Evolutionary conservation across 2,888 invertebrate genomes (phyloP).

Genomic region (Ctenicera cuprea): DNA sequence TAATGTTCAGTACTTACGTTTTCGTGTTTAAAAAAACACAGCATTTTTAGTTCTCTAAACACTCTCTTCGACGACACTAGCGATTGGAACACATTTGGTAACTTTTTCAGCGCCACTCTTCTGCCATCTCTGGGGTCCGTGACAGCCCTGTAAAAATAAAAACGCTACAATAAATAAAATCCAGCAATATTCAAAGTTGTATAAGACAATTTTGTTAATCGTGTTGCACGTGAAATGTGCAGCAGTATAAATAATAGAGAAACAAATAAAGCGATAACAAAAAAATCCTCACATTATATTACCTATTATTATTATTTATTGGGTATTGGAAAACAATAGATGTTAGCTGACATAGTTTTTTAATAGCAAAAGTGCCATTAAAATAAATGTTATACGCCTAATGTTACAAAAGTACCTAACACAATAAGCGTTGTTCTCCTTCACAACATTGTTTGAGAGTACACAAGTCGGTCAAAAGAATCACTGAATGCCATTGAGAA

Average conservation of each 20-base stretch:
- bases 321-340: constrained; percentile 11
- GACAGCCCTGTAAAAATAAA: constrained; percentile 90
- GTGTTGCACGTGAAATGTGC: too few species aligned
- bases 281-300: not conserved
- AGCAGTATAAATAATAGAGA: too few species aligned
- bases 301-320: not conserved
- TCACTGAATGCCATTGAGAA: constrained; percentile 14
- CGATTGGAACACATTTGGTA: constrained; percentile 99
- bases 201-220: too few species aligned
- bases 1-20: constrained; percentile 95
- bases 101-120: constrained; percentile 98
- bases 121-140: constrained; percentile 99
- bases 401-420: constrained; percentile 1
- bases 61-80: constrained; percentile 99
- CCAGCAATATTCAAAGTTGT: too few species aligned
- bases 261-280: not conserved
- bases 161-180: too few species aligned
- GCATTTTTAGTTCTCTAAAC: constrained; percentile 99
- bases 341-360: constrained; percentile 12
- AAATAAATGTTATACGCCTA: constrained; percentile 15
- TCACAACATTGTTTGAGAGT: constrained; percentile 5
- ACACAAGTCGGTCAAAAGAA: constrained; percentile 10
- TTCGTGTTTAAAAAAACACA: constrained; percentile 99
- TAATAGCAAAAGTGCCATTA: constrained; percentile 14
- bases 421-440: constrained; percentile 18